Conservation (phyloP, 2,113 vertebrate genomes). For the Neodon shergylaensis region DNA sequence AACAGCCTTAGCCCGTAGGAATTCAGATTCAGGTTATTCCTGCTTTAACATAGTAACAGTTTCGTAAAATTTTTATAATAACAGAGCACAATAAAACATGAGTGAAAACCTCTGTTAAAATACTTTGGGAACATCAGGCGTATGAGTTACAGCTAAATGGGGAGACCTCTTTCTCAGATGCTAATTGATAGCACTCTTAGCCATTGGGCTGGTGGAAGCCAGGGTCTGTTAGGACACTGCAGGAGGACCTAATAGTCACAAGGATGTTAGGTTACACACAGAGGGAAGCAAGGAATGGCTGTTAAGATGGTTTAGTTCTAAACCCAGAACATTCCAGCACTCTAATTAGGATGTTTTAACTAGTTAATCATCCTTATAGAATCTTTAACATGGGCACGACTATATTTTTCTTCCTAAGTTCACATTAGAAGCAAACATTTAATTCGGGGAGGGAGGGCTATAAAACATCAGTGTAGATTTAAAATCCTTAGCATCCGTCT, state of each 20-base stretch:
- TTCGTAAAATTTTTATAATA: background rate
- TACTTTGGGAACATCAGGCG: background rate
- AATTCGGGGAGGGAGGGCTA: background rate
- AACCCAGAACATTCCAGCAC: background rate
- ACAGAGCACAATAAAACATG: background rate
- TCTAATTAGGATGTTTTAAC: background rate
- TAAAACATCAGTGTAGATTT: background rate
- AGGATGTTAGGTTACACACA: background rate
- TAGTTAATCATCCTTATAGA: background rate
- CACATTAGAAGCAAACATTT: conserved; percentile 1
- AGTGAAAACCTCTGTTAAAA: background rate
- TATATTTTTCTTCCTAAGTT: background rate
- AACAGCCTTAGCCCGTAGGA: background rate
- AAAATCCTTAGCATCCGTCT: conserved; percentile 30
- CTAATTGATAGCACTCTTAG: background rate
- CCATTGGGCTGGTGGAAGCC: background rate
- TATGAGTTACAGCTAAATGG: background rate
- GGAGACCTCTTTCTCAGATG: background rate
- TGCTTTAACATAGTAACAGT: background rate
- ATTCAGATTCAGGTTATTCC: background rate
- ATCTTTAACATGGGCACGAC: background rate
- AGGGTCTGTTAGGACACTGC: background rate
- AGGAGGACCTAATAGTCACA: background rate
- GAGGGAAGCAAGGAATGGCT: background rate
- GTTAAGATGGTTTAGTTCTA: background rate